These are phyloP conservation scores for Maccullochella peelii DNA, from an alignment of 2,113 vertebrate genomes.

Conservation along the genomic window DNA sequence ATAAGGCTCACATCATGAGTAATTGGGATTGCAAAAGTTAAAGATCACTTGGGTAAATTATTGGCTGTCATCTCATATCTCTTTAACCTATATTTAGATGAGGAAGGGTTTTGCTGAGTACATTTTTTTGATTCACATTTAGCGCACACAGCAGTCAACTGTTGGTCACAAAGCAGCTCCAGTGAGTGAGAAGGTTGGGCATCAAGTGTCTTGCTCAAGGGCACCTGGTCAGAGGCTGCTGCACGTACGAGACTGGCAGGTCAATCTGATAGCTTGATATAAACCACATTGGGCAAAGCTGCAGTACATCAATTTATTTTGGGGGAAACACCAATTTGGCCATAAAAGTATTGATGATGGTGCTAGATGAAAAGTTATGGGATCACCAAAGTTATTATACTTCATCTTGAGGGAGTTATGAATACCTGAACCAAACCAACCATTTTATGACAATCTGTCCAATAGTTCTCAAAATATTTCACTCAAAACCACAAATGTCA, in stretches of 20 bases:
- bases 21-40: conserved; percentile 52
- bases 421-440: too few relatives aligned
- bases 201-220: neutral
- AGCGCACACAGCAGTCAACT: neutral
- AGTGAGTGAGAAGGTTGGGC: neutral
- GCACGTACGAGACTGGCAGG: neutral
- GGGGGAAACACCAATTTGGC: too few relatives aligned
- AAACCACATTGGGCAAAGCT: too few relatives aligned
- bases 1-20: conserved; percentile 49
- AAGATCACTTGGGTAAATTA: conserved; percentile 54
- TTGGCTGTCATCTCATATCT: conserved; percentile 29
- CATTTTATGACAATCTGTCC: too few relatives aligned
- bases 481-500: too few relatives aligned
- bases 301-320: too few relatives aligned
- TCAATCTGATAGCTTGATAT: neutral
- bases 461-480: too few relatives aligned
- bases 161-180: neutral
- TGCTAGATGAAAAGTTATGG: too few relatives aligned
- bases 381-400: too few relatives aligned
- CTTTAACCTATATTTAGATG: conserved; percentile 54
- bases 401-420: too few relatives aligned
- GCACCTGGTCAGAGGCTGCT: neutral
- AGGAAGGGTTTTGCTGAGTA: conserved; percentile 16
- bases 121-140: conserved; percentile 1
- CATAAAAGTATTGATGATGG: too few relatives aligned